A percentile compares a stretch with the other conserved stretches of the same genome.
Conservation (phyloP, 2,113 vertebrate species). For the Mesitornis unicolor region DNA sequence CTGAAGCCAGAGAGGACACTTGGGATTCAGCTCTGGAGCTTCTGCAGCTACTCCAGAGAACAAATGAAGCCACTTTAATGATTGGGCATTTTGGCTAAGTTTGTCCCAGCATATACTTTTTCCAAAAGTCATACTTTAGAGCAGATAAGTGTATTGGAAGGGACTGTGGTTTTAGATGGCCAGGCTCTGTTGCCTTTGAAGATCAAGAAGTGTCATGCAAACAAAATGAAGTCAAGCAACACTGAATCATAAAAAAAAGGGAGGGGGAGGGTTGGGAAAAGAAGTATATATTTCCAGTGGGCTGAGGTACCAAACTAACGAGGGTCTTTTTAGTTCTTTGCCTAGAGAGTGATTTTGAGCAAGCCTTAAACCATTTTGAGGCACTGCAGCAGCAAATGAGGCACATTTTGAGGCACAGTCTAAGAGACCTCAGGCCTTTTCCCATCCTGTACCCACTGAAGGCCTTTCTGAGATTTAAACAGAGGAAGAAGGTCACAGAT, state of each 20-base stretch:
- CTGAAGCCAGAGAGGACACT: not conserved
- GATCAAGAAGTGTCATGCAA: not conserved
- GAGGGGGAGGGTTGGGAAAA: not conserved
- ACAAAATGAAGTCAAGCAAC: not conserved
- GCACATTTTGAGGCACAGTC: too few relatives aligned
- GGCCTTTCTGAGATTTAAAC: not conserved
- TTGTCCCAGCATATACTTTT: not conserved
- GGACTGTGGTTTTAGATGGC: not conserved
- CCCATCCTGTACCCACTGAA: not conserved
- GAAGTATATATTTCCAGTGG: not conserved
- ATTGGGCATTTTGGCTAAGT: not conserved
- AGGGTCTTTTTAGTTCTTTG: not conserved
- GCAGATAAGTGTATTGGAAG: not conserved
- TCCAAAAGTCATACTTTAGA: not conserved
- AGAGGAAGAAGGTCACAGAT: not conserved
- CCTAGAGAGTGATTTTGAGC: not conserved
- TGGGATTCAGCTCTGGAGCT: not conserved
- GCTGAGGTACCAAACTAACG: not conserved
- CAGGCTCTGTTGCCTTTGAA: not conserved
- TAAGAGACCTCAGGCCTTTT: accelerated
- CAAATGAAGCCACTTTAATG: not conserved
- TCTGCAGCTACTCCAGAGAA: not conserved
- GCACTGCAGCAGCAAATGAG: too few relatives aligned
- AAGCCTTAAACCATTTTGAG: not conserved
- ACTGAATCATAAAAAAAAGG: not conserved